phyloP scores from a whole-genome alignment of 1,140 invertebrate genomes.

The Drosophila guanche region DNA sequence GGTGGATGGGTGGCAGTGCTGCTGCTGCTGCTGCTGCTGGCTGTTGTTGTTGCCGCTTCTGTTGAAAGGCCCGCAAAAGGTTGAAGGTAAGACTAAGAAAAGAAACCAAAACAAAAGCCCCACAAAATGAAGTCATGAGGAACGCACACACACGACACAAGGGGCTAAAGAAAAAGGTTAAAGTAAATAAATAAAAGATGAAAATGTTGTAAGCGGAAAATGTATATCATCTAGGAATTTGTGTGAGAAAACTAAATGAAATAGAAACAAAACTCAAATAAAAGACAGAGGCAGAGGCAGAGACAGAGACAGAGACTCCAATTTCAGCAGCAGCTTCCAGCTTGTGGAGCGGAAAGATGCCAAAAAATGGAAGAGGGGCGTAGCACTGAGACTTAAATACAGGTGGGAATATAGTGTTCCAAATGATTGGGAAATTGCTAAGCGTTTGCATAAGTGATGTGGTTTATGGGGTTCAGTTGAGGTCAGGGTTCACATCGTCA shows the following conservation, averaged over 20 bases:
- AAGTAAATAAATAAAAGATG: constrained; percentile 67
- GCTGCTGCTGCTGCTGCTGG: background rate
- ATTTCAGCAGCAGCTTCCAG: constrained; percentile 30
- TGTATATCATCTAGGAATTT: constrained; percentile 55
- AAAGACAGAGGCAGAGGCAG: constrained; percentile 18
- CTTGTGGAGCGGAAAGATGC: too few species aligned
- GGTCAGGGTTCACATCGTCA: too few species aligned
- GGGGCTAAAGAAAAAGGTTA: constrained; percentile 55
- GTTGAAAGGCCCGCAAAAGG: constrained; percentile 55
- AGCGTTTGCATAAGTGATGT: too few species aligned
- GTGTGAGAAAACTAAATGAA: constrained; percentile 36
- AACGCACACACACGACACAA: constrained; percentile 23
- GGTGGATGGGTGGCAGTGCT: constrained; percentile 34
- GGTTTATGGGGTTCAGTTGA: too few species aligned
- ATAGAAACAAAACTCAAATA: constrained; percentile 39
- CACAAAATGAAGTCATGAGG: constrained; percentile 66
- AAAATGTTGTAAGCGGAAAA: constrained; percentile 72
- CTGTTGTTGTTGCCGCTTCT: constrained; percentile 5
- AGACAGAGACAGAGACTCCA: constrained; percentile 24
- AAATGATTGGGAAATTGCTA: too few species aligned
- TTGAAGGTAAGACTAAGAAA: constrained; percentile 72
- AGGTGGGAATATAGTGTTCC: too few species aligned
- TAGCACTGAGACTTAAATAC: too few species aligned
- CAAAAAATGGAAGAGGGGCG: too few species aligned
- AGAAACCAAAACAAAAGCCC: constrained; percentile 61